Evolutionary conservation across 2,888 invertebrate genomes (phyloP).

Genomic region (Margaritifera margaritifera): DNA sequence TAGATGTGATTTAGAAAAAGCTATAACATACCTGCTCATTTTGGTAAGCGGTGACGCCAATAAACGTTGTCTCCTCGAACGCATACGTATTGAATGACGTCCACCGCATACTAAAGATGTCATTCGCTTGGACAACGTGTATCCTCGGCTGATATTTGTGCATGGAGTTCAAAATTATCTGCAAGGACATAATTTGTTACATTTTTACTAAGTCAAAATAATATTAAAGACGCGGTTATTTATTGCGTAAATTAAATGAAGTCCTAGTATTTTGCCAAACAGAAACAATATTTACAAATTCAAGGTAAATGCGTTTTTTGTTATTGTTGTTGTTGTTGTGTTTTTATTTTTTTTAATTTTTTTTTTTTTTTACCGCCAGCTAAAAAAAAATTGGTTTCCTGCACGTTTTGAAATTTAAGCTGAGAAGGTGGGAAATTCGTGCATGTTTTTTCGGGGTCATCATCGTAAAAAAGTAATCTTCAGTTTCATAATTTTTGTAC

Average conservation of each 20-base stretch:
- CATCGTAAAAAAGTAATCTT: too few species aligned
- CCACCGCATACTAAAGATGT: constrained; percentile 76
- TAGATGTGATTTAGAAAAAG: not conserved
- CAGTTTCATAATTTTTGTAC: too few species aligned
- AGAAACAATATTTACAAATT: not conserved
- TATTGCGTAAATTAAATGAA: not conserved
- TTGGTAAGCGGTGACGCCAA: constrained; percentile 73
- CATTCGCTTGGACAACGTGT: constrained; percentile 75
- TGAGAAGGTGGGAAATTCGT: too few species aligned
- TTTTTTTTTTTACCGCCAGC: too few species aligned
- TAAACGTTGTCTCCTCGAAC: constrained; percentile 72
- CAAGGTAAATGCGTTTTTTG: not conserved
- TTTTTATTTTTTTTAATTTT: too few species aligned
- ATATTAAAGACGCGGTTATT: not conserved
- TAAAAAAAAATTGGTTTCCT: too few species aligned
- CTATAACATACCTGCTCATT: constrained; percentile 69
- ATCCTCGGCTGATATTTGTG: constrained; percentile 73
- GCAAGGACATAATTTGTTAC: constrained; percentile 25
- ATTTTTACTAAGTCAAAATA: not conserved
- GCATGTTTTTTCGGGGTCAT: too few species aligned
- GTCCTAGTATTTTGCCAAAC: not conserved
- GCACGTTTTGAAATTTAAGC: too few species aligned
- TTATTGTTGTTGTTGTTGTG: too few species aligned
- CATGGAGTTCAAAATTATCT: constrained; percentile 74
- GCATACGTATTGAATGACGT: constrained; percentile 71